These are phyloP conservation scores for Ianthella basta DNA, from an alignment of 37 sponge, comb jelly and placozoan species.

Conservation along the genomic window DNA sequence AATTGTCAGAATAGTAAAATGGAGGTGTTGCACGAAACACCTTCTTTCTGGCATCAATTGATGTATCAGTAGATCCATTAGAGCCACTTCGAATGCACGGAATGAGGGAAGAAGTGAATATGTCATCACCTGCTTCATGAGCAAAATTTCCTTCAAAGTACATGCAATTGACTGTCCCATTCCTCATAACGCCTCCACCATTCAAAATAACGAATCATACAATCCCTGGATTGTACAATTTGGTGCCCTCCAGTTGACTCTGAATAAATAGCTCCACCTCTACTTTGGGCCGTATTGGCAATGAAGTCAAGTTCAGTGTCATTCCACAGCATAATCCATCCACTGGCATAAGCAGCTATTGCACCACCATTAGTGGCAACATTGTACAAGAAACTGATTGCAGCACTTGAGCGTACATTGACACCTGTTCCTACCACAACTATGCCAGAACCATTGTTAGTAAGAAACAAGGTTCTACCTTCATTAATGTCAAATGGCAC, in stretches of 20 bases:
- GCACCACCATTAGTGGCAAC: slow-evolving; percentile 7
- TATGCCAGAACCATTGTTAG: neutral
- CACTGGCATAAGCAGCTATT: slow-evolving; percentile 7
- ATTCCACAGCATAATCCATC: neutral
- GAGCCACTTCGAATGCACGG: slow-evolving; percentile 2
- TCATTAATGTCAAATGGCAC: neutral
- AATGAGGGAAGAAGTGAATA: neutral
- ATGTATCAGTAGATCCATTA: neutral
- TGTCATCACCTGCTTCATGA: neutral
- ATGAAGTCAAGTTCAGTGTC: neutral
- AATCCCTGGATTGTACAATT: neutral
- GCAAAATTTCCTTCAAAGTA: neutral
- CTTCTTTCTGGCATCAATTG: neutral
- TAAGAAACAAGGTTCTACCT: neutral
- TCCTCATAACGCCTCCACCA: slow-evolving; percentile 3
- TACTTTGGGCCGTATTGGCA: neutral
- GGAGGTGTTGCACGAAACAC: neutral
- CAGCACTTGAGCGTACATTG: neutral
- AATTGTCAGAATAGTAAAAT: too few relatives aligned
- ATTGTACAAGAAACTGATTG: neutral
- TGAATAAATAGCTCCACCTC: slow-evolving; percentile 12
- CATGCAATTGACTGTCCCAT: neutral
- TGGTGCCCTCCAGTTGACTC: neutral
- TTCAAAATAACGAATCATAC: slow-evolving; percentile 3
- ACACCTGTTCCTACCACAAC: neutral